phyloP scores from a whole-genome alignment of 2,888 invertebrate genomes.

The Plagodis pulveraria region DNA sequence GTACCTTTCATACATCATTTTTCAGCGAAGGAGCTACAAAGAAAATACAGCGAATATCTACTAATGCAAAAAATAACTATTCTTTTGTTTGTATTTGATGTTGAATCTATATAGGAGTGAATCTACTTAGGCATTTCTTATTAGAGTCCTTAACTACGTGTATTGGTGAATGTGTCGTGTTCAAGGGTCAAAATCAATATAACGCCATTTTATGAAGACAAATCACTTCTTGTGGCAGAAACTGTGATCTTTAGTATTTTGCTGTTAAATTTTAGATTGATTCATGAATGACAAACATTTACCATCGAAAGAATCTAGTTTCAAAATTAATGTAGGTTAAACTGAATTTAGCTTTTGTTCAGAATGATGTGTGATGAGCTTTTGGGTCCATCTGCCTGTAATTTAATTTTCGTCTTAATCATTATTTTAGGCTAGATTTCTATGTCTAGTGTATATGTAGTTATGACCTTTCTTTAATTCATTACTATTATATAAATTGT shows the following conservation, averaged over 20 bases:
- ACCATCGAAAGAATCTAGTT: conserved; percentile 8
- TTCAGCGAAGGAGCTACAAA: conserved; percentile 48
- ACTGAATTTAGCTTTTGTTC: conserved; percentile 6
- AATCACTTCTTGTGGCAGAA: conserved; percentile 55
- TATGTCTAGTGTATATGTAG: conserved; percentile 12
- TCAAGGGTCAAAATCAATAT: conserved; percentile 49
- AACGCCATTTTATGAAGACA: conserved; percentile 52
- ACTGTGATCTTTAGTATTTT: conserved; percentile 69
- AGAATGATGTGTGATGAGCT: neutral
- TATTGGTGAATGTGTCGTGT: conserved; percentile 51
- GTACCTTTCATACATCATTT: conserved; percentile 63
- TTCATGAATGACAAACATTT: conserved; percentile 31
- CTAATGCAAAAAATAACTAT: conserved; percentile 35
- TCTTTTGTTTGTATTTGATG: conserved; percentile 63
- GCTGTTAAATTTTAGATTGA: conserved; percentile 55
- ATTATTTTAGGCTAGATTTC: neutral
- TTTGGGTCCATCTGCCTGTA: neutral
- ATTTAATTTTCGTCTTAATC: no score
- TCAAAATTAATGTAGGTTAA: conserved; percentile 4
- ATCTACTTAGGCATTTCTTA: conserved; percentile 47
- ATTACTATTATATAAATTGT: conserved; percentile 12
- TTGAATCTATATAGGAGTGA: conserved; percentile 56
- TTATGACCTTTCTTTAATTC: conserved; percentile 16
- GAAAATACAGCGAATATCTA: conserved; percentile 57
- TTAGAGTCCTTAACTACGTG: conserved; percentile 43